Evolutionary conservation across 2,113 vertebrate species (phyloP).

Genomic region (Dromas ardeola): DNA sequence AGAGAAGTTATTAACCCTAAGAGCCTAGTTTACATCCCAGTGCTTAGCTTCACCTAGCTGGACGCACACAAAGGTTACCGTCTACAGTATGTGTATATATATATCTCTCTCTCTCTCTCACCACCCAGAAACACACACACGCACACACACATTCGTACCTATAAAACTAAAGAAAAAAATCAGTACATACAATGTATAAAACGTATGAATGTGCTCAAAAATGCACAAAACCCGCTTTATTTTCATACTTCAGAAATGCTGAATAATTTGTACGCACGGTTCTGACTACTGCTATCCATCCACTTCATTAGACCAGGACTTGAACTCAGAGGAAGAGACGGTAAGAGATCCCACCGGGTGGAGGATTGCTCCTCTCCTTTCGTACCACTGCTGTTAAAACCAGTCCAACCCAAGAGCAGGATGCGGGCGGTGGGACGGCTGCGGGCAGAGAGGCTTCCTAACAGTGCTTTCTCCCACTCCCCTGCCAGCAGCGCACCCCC

Average conservation of each 20-base stretch:
- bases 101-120: background rate
- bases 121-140: constrained; percentile 33
- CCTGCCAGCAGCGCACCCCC: background rate
- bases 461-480: background rate
- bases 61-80: background rate
- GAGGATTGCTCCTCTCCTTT: background rate
- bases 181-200: constrained; percentile 78
- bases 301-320: background rate
- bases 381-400: background rate
- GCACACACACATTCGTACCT: constrained; percentile 33
- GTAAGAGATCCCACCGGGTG: background rate
- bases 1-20: background rate
- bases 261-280: background rate
- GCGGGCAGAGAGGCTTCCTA: background rate
- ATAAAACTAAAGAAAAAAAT: constrained; percentile 65
- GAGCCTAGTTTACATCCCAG: constrained; percentile 2
- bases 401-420: background rate
- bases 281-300: constrained; percentile 33
- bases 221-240: constrained; percentile 75
- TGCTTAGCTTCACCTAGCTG: constrained; percentile 19
- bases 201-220: constrained; percentile 78
- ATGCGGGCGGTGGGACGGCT: rapidly evolving
- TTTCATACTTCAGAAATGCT: constrained; percentile 70
- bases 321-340: background rate
- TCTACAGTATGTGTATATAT: background rate